Conservation (phyloP, 1,140 invertebrate species). For the Zelostemma sp. region DNA sequence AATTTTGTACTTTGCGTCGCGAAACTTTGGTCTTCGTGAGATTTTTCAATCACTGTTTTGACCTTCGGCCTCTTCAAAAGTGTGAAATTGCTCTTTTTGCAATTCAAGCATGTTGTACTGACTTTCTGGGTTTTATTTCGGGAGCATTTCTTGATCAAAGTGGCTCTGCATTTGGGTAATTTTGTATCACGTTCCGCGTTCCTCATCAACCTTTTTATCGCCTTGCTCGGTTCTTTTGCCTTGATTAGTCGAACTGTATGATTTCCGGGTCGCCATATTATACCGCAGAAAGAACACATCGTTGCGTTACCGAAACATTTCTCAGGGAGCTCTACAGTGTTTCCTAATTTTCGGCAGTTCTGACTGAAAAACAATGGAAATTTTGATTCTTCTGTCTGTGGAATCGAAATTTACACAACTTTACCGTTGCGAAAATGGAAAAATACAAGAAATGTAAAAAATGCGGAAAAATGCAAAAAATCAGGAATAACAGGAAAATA, state of each 20-base stretch:
- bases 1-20: slow-evolving; percentile 11
- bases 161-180: slow-evolving; percentile 45
- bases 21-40: background rate
- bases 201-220: slow-evolving; percentile 39
- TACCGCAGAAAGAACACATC: slow-evolving; percentile 62
- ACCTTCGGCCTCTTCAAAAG: slow-evolving; percentile 50
- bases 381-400: too few relatives aligned
- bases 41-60: slow-evolving; percentile 26
- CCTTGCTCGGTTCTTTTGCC: slow-evolving; percentile 47
- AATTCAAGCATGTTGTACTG: slow-evolving; percentile 56
- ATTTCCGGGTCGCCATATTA: slow-evolving; percentile 53
- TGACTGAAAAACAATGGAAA: slow-evolving; percentile 42
- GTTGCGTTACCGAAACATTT: slow-evolving; percentile 51
- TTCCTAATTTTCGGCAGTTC: slow-evolving; percentile 36
- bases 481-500: too few relatives aligned
- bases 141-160: slow-evolving; percentile 49
- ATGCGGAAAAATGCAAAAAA: too few relatives aligned
- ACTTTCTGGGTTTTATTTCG: slow-evolving; percentile 56
- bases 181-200: slow-evolving; percentile 12
- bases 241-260: slow-evolving; percentile 46
- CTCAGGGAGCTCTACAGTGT: slow-evolving; percentile 43
- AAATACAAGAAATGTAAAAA: too few relatives aligned
- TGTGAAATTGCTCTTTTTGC: slow-evolving; percentile 47
- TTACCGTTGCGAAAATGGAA: too few relatives aligned
- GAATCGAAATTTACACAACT: too few relatives aligned